A percentile compares a stretch with the other conserved stretches of the same genome.
Conservation (phyloP, 2,888 invertebrate species). For the Erebia palarica region DNA sequence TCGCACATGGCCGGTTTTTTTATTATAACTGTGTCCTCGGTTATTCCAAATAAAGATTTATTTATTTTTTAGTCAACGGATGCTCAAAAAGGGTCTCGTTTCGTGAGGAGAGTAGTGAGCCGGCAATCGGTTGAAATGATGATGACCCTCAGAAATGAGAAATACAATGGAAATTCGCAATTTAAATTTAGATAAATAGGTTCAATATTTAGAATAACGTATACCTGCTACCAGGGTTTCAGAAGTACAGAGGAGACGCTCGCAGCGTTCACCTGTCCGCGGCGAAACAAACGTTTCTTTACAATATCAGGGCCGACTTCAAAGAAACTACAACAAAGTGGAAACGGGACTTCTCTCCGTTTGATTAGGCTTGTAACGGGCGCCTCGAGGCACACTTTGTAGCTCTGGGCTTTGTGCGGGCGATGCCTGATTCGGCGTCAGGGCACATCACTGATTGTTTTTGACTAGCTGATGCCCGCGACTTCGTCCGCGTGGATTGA, state of each 20-base stretch:
- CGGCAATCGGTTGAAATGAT: too few species aligned
- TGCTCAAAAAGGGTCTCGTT: too few species aligned
- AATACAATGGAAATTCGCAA: too few species aligned
- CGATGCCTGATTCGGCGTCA: constrained; percentile 18
- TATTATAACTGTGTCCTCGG: too few species aligned
- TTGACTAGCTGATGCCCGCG: constrained; percentile 1
- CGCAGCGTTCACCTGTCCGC: constrained; percentile 29
- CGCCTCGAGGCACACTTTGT: constrained; percentile 74
- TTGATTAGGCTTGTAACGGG: constrained; percentile 72
- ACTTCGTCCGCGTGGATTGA: too few species aligned
- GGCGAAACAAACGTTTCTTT: constrained; percentile 33
- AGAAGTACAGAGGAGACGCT: constrained; percentile 19
- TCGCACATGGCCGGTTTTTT: too few species aligned
- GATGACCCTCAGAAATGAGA: too few species aligned
- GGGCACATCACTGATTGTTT: background rate
- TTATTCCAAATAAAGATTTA: too few species aligned
- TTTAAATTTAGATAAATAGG: too few species aligned
- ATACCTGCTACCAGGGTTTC: constrained; percentile 11
- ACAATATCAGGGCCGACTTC: constrained; percentile 53
- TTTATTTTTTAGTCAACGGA: too few species aligned
- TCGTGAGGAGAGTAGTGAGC: too few species aligned
- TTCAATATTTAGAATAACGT: constrained; percentile 19
- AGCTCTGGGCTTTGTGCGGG: constrained; percentile 61
- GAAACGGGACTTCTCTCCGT: constrained; percentile 68
- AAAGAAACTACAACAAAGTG: constrained; percentile 78